Base-by-base conservation (phyloP, 2,113 vertebrate species). In the Donacobius atricapilla region DNA sequence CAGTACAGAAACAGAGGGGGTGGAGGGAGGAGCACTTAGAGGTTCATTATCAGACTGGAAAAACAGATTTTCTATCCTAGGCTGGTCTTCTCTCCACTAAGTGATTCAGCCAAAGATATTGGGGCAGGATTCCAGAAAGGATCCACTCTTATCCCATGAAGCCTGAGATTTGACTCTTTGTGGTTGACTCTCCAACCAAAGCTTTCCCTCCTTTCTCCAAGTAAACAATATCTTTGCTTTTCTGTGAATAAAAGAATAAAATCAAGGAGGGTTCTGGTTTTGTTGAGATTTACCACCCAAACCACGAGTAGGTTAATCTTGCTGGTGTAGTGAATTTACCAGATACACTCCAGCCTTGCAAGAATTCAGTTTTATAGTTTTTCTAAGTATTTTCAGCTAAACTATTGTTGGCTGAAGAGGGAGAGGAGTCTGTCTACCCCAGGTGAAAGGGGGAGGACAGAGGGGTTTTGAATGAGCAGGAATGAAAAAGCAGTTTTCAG, bases 11-110 rank as follows among this genome's bases (percentile, higher is more conserved):
- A 51, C 7, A 47, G 11, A 44, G 16, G 18, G 8, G 5, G 6
- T 1, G 1, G 8, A 17, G 35, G 23, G 15, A 23, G 22, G 4
- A 3, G 7, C 5, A 9, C 7, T 11, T 65, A 44, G 19, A 35
- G 3, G 7, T 37, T 82, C 15, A 53, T 84, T 81, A 82, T 78
- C 50, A 57, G 13, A 53, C 42, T 82, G 25, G 17, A 87, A 79
- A 75, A 50, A 9, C 1, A 2, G 24, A 10, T 63, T 84, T 90
- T 81, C 28, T 54, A 7, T 73, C 39, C 48, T 53, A 51, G 21
- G 9, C 5, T 44, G 6, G 23, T 79, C 20, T 86, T 66, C 22
- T 82, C 23, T 90, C n/a, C 33, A 9, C 71, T 47, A 31, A 68
- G 11, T 31, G 56, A 60, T 64, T 72, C 1, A 64, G 50, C 9